Evolutionary conservation across 2,797 vertebrate genomes (phyloP), one percentile per base, ranked within the genome.

Genomic region (Oreortyx pictus): DNA sequence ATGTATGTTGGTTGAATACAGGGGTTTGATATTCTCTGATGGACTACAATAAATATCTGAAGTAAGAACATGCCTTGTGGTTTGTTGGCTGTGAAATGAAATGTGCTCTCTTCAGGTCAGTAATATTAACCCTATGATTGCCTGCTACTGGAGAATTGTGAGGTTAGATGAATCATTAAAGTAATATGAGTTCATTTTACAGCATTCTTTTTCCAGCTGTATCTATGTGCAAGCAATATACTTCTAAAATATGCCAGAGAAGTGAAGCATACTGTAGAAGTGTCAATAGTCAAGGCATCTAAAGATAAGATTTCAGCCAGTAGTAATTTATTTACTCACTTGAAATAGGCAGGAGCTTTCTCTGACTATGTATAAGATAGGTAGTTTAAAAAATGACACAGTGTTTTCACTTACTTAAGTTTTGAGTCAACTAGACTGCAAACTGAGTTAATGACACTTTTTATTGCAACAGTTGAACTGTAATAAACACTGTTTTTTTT

Each of bases 11-110:
- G 92, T 92, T 93, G 70, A 81, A 95, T 93, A 92, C 73, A 93
- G 91, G 95, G 81, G 95, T 95, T 96, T 95, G 90, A 78, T 93
- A 93, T 91, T 92, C 96, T 96, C 95, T 97, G 95, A 92, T 93
- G 90, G 94, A 90, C 80, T 93, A 84, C 52, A 90, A 95, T 93
- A 95, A 96, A 94, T 89, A 91, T 66, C 78, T 61, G 43, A 89
- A 93, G 84, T 86, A 90, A 92, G 56, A 56, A 68, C 31, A 46
- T 76, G 67, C 22, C 88, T 88, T 90, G 68, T 90, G 37, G 27
- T 91, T 90, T 92, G 60, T 96, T 86, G 16, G 14, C 67, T 91
- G 31, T 20, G 62, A 70, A 91, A 91, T 31, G 31, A 93, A 91
- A 94, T 94, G 29, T 59, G 60, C 43, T 74, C 31, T 86, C 83